A percentile compares a stretch with the other conserved stretches of the same genome.
phyloP scores from a whole-genome alignment of 2,797 vertebrate species.

The Myiotriccus ornatus region DNA sequence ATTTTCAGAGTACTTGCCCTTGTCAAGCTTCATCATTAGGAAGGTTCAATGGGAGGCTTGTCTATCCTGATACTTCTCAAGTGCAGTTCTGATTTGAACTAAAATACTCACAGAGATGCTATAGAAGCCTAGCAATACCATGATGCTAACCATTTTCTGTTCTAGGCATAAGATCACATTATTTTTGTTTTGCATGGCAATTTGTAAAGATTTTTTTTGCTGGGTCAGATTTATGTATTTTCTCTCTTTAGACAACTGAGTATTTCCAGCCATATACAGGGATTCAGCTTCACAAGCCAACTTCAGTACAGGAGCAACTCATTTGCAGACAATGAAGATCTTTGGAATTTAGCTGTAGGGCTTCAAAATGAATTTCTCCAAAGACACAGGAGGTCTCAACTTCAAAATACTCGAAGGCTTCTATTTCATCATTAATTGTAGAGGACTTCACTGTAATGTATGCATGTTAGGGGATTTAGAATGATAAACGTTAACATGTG shows the following conservation, averaged over 20 bases:
- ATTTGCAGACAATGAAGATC: conserved; percentile 4
- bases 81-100: neutral
- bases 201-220: neutral
- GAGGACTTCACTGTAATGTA: conserved; percentile 20
- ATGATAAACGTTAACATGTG: neutral
- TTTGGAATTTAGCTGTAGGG: conserved; percentile 24
- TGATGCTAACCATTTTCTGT: neutral
- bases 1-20: neutral
- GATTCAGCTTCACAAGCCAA: neutral
- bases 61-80: neutral
- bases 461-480: neutral
- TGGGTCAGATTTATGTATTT: neutral
- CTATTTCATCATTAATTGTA: neutral
- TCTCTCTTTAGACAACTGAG: neutral
- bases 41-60: neutral
- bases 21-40: neutral
- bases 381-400: neutral
- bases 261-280: neutral
- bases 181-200: neutral
- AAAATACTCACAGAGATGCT: neutral
- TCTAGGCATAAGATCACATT: neutral
- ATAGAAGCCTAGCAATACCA: neutral
- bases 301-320: neutral
- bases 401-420: conserved; percentile 6
- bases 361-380: conserved; percentile 27